Percentiles rank a stretch among this genome's conserved stretches.
Conservation (phyloP, 2,888 invertebrate genomes). For the Apotomis capreana region DNA sequence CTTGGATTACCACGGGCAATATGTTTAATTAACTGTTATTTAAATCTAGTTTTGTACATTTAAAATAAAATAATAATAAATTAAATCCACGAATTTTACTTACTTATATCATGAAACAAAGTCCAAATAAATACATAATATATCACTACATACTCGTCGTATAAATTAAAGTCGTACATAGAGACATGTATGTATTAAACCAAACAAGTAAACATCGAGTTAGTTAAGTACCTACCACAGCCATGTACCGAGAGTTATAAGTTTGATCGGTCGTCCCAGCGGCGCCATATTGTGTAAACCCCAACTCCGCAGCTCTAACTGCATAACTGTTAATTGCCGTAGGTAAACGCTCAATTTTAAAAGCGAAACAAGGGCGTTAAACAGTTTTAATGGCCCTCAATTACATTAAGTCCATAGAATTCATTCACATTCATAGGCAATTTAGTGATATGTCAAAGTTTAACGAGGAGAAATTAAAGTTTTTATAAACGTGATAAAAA, state of each 20-base stretch:
- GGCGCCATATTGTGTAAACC: conserved; percentile 24
- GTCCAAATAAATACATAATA: too few relatives aligned
- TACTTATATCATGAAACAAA: too few relatives aligned
- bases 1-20: too few relatives aligned
- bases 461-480: neutral
- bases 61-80: too few relatives aligned
- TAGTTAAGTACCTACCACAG: neutral
- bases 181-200: too few relatives aligned
- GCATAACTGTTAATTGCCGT: conserved; percentile 28
- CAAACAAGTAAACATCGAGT: too few relatives aligned
- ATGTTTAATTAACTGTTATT: too few relatives aligned
- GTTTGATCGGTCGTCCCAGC: conserved; percentile 12
- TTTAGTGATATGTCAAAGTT: neutral
- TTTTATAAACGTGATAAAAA: neutral
- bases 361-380: conserved; percentile 17
- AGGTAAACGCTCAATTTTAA: neutral
- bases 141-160: too few relatives aligned
- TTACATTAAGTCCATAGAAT: conserved; percentile 9
- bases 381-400: conserved; percentile 15
- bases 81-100: too few relatives aligned
- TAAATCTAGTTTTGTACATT: too few relatives aligned
- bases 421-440: neutral
- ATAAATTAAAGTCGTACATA: too few relatives aligned
- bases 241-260: conserved; percentile 4
- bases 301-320: conserved; percentile 10